phyloP scores from a whole-genome alignment of 2,797 vertebrate genomes.

The Eupleurogrammus muticus region DNA sequence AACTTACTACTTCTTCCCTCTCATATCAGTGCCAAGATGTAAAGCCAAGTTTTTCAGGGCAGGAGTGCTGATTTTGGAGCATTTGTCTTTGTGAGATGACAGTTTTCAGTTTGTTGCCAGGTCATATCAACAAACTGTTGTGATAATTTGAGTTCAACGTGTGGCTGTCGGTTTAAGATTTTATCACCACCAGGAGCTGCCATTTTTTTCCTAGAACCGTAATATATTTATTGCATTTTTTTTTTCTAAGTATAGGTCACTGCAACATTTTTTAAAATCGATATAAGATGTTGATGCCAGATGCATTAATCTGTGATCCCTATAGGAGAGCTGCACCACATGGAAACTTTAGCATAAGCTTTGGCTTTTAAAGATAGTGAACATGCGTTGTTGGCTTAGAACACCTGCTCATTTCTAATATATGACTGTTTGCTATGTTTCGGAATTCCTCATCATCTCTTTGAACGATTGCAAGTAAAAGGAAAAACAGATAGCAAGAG shows the following conservation, averaged over 20 bases:
- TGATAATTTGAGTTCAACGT: neutral
- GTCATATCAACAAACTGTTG: neutral
- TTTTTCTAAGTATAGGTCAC: neutral
- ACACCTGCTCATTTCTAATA: conserved; percentile 9
- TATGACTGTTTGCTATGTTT: conserved; percentile 8
- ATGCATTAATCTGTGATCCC: neutral
- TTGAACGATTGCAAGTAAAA: conserved; percentile 27
- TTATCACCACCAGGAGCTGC: neutral
- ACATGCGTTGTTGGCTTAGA: neutral
- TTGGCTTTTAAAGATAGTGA: neutral
- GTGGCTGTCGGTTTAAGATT: neutral
- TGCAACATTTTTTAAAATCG: neutral
- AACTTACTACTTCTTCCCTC: neutral
- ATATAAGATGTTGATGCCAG: neutral
- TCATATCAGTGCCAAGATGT: neutral
- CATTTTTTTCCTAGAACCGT: neutral
- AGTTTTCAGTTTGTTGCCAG: conserved; percentile 3
- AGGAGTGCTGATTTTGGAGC: neutral
- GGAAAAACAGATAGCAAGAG: conserved; percentile 11
- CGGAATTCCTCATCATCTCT: conserved; percentile 14
- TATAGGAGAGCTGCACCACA: neutral
- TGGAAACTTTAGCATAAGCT: neutral
- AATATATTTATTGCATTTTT: neutral
- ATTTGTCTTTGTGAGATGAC: neutral
- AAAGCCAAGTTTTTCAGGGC: conserved; percentile 9